phyloP scores from a whole-genome alignment of 2,113 vertebrate species.

The Catagonus wagneri region DNA sequence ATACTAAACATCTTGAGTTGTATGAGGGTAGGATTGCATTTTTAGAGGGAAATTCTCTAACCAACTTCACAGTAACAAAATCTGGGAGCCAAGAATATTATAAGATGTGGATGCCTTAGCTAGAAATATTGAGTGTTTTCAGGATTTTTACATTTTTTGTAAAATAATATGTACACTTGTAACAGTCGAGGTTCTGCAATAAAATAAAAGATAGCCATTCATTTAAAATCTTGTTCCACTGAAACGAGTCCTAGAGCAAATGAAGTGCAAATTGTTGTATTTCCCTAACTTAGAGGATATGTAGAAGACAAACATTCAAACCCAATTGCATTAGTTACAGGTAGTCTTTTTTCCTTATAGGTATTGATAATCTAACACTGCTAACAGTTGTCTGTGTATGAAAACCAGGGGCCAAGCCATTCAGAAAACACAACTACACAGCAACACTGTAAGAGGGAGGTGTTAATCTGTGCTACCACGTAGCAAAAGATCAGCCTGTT shows the following conservation, averaged over 20 bases:
- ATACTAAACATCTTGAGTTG: background rate
- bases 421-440: background rate
- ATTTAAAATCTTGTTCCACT: background rate
- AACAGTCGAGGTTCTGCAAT: background rate
- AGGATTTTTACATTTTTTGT: background rate
- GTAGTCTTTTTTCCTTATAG: background rate
- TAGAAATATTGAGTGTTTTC: background rate
- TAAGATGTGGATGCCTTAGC: background rate
- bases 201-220: background rate
- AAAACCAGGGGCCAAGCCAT: background rate
- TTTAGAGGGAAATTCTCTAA: background rate
- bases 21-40: background rate
- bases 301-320: background rate
- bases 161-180: background rate
- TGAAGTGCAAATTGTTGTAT: background rate
- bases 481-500: background rate
- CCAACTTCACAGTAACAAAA: background rate
- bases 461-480: background rate
- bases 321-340: background rate
- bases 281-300: background rate
- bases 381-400: background rate
- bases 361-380: background rate
- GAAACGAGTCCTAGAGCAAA: background rate
- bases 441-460: background rate
- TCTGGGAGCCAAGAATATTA: background rate